phyloP scores from a whole-genome alignment of 2,797 vertebrate genomes.

The Pipistrellus kuhlii region DNA sequence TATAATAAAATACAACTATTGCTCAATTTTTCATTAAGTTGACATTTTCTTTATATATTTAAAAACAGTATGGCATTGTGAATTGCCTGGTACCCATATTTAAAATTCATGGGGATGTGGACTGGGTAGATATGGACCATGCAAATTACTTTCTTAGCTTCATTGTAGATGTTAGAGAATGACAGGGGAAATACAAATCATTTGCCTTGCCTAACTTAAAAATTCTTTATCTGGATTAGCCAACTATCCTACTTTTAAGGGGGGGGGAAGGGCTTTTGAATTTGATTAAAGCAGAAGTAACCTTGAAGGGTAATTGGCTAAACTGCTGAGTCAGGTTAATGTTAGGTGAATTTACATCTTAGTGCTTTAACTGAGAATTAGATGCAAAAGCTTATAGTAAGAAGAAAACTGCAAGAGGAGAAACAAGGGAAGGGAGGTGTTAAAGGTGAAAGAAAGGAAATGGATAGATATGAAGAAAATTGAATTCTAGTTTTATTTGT shows the following conservation, averaged over 20 bases:
- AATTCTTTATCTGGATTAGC: constrained; percentile 35
- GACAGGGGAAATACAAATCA: not conserved
- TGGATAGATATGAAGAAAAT: not conserved
- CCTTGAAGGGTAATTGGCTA: constrained; percentile 42
- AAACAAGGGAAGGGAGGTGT: not conserved
- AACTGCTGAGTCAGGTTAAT: constrained; percentile 48
- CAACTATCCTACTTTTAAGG: not conserved
- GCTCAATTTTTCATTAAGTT: constrained; percentile 42
- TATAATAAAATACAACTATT: constrained; percentile 36
- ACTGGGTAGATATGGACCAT: not conserved
- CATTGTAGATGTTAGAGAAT: not conserved
- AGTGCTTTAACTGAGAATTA: constrained; percentile 52
- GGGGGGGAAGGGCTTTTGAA: not conserved
- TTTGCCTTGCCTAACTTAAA: not conserved
- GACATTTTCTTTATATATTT: constrained; percentile 20
- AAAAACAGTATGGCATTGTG: constrained; percentile 42
- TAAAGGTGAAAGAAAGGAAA: constrained; percentile 25
- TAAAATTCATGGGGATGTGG: not conserved
- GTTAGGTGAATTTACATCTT: constrained; percentile 36
- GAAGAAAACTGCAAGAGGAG: not conserved
- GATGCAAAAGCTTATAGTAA: not conserved
- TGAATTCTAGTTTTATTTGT: not conserved
- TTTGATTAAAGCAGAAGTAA: constrained; percentile 23
- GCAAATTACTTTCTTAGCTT: constrained; percentile 5
- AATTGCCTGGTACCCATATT: not conserved